Evolutionary conservation across 30 jellyfish, hydroid and myxozoan genomes (phyloP), one percentile per base, ranked within the genome.

Genomic region (Rhopilema esculentum): DNA sequence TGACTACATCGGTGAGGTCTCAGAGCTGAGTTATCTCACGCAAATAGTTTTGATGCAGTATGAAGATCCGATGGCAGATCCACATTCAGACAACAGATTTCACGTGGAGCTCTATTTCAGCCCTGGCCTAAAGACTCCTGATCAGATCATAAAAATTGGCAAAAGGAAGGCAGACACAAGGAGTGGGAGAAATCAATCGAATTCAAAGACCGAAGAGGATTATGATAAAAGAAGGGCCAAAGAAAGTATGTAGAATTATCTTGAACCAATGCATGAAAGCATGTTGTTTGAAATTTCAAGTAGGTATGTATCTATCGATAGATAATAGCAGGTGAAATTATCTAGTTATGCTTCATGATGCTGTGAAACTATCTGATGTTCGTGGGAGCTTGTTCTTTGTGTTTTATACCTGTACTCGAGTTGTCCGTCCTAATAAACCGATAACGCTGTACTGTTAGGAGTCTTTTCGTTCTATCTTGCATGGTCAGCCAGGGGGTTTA

Each of bases 21-120:
- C 97, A 20, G 99, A 96, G 68, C 87, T 96, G 24, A 92, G 95
- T 66, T 96, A 86, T 90, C 96, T 96, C 29, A 91, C 99, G 4
- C 99, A 96, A 51, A 96, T 96, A 27, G 97, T 96, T n/a, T 84
- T 96, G 29, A 96, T 96, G 98, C 99, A 96, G 90, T 96, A 96
- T 66, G 99, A 96, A 76, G 99, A 96, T 72, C 98, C 98, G 22
- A 69, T 91, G 82, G 98, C 97, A 4, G 99, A 91, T 74, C 96
- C 95, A n/a, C 91, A 75, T 51, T 91, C 98, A 48, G 97, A 86
- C n/a, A 93, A 93, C 27, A 77, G 99, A 29, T 96, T 84, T 82
- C 98, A 91, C 69, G 91, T 96, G 0, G 99, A 96, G 82, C 79
- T 96, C 29, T 96, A 78, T 71, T 96, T 96, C 91, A 94, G 99